Conservation (phyloP, 2,888 invertebrate species). For the Ennomos erosarius region DNA sequence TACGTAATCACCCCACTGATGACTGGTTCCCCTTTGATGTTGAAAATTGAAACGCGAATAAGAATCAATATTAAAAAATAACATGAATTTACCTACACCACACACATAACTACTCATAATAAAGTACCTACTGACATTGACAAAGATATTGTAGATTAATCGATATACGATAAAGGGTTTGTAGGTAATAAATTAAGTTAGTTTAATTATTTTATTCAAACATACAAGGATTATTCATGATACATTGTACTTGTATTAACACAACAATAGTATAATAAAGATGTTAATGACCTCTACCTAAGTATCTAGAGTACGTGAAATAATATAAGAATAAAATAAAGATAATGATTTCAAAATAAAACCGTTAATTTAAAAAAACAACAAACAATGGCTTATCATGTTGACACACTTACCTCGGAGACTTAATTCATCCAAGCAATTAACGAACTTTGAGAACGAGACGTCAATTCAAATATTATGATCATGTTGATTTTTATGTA, state of each 20-base stretch:
- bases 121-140: too few relatives aligned
- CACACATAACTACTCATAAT: too few relatives aligned
- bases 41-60: constrained; percentile 20
- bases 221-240: too few relatives aligned
- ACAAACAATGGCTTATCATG: constrained; percentile 37
- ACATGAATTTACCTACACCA: too few relatives aligned
- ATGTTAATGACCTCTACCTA: neutral
- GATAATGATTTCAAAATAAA: constrained; percentile 25
- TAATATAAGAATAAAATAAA: constrained; percentile 1
- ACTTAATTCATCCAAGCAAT: constrained; percentile 55
- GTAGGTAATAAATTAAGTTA: too few relatives aligned
- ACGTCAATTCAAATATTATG: constrained; percentile 53
- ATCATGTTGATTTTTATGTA: constrained; percentile 16
- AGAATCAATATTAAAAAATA: too few relatives aligned
- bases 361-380: constrained; percentile 33
- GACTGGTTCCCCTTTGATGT: constrained; percentile 43
- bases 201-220: too few relatives aligned
- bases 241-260: too few relatives aligned
- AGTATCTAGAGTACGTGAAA: constrained; percentile 1
- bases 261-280: too few relatives aligned
- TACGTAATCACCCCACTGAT: too few relatives aligned
- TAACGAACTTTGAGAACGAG: constrained; percentile 40
- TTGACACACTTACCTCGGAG: constrained; percentile 49
- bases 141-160: too few relatives aligned
- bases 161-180: too few relatives aligned